phyloP scores from a whole-genome alignment of 1,140 invertebrate genomes.

The Nasonia longicornis region DNA sequence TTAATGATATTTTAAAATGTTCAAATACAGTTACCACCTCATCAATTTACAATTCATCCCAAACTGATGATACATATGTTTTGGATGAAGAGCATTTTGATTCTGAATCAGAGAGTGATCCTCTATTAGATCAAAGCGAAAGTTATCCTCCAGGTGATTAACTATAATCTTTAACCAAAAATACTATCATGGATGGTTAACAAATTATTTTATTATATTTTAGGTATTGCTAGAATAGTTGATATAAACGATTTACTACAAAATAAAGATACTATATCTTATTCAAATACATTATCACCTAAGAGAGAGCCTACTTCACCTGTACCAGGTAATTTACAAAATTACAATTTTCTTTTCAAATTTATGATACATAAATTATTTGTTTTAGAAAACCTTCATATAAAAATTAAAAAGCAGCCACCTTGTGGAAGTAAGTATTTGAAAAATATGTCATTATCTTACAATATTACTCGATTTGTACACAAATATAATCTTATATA shows the following conservation, averaged over 20 bases:
- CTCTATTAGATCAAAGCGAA: not conserved
- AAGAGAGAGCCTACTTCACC: too few species aligned
- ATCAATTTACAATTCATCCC: too few species aligned
- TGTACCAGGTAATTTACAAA: too few species aligned
- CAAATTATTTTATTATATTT: not conserved
- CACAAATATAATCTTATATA: not conserved
- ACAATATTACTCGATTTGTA: not conserved
- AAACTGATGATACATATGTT: too few species aligned
- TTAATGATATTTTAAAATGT: not conserved
- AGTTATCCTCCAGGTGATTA: too few species aligned
- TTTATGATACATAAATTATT: not conserved
- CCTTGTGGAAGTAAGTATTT: not conserved
- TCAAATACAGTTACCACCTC: too few species aligned
- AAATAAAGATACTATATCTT: not conserved
- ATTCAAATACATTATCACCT: too few species aligned
- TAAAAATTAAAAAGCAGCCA: not conserved
- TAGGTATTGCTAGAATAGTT: slow-evolving; percentile 8
- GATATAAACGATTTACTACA: slow-evolving; percentile 11
- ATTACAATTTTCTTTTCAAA: too few species aligned
- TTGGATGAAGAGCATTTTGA: not conserved
- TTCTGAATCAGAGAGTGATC: not conserved
- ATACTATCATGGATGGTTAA: not conserved
- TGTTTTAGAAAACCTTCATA: not conserved
- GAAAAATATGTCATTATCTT: not conserved
- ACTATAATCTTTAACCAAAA: not conserved